Conservation (phyloP, 2,888 invertebrate species). For the Diarsia rubi region DNA sequence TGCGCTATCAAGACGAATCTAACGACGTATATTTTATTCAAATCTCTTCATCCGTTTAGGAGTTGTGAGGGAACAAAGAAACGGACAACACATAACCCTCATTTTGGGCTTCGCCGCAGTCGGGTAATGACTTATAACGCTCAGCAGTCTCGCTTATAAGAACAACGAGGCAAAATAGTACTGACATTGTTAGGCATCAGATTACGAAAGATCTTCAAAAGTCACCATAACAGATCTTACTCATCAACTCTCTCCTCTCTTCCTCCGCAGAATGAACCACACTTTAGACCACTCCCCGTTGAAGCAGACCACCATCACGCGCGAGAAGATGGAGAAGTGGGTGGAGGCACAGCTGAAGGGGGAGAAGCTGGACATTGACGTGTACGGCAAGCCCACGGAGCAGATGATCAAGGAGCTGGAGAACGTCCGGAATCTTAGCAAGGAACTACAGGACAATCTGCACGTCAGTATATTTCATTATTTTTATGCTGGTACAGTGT, state of each 20-base stretch:
- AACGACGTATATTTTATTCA: no score
- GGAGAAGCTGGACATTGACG: constrained; percentile 77
- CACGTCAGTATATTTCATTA: constrained; percentile 71
- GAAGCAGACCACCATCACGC: constrained; percentile 68
- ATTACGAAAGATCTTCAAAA: no score
- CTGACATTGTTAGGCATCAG: no score
- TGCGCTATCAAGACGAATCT: no score
- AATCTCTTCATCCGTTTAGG: no score
- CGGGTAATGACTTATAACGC: not conserved
- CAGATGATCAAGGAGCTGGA: constrained; percentile 83
- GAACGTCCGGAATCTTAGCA: constrained; percentile 82
- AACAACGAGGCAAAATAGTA: not conserved
- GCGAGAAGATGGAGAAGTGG: constrained; percentile 82
- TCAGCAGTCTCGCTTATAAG: not conserved
- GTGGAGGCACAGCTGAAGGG: constrained; percentile 77
- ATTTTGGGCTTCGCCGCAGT: no score
- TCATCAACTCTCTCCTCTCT: not conserved
- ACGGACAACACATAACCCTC: no score
- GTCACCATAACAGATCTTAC: no score
- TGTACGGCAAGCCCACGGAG: constrained; percentile 83
- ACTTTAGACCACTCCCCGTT: constrained; percentile 74
- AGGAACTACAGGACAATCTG: constrained; percentile 85
- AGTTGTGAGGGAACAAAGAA: no score
- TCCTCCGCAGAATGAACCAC: constrained; percentile 73
- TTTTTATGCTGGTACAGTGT: not conserved